Evolutionary conservation across 2,888 invertebrate species (phyloP).

Genomic region (Lypha dubia): DNA sequence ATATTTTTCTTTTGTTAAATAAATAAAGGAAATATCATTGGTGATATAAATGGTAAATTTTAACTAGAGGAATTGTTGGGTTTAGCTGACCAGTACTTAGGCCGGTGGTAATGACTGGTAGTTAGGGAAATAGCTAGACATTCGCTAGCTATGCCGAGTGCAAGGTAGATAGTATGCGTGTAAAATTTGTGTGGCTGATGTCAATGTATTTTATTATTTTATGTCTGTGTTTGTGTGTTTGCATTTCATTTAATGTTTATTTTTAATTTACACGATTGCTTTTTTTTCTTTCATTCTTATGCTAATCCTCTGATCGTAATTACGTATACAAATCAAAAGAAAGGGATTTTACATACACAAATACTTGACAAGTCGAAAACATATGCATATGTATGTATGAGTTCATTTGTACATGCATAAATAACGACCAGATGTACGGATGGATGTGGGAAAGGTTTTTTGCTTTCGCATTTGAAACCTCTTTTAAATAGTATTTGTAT

Average conservation of each 20-base stretch:
- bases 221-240: conserved; percentile 37
- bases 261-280: conserved; percentile 52
- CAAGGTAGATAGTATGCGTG: background rate
- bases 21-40: no score
- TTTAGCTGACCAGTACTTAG: no score
- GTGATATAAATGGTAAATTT: no score
- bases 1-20: no score
- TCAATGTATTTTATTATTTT: conserved; percentile 45
- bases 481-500: background rate
- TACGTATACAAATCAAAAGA: conserved; percentile 70
- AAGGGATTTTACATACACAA: conserved; percentile 53
- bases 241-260: conserved; percentile 61
- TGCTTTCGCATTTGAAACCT: background rate
- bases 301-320: conserved; percentile 69
- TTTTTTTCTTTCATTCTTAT: conserved; percentile 45
- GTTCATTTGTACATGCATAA: background rate
- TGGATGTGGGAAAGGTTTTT: background rate
- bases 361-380: conserved; percentile 24
- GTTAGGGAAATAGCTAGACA: no score
- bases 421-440: background rate
- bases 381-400: background rate
- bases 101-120: background rate
- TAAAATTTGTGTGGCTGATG: conserved; percentile 16
- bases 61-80: no score
- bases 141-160: no score